These are phyloP conservation scores for Mycetomoellerius zeteki DNA, from an alignment of 1,140 invertebrate species.

Conservation along the genomic window DNA sequence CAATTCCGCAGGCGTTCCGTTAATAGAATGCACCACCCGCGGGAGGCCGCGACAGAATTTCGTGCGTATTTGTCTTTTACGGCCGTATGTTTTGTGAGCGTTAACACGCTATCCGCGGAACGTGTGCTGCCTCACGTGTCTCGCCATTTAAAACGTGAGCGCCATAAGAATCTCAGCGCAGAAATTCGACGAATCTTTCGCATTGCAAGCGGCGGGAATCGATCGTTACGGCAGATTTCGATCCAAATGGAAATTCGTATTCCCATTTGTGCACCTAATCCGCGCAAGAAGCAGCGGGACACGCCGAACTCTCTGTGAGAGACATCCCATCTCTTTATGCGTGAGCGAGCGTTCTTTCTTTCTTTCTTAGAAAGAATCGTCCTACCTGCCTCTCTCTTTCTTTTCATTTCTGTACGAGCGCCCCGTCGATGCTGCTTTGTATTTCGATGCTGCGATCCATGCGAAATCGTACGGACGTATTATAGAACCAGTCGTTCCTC, in stretches of 20 bases:
- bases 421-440: constrained; percentile 24
- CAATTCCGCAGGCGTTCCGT: constrained; percentile 8
- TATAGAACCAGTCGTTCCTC: not conserved
- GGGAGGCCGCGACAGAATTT: constrained; percentile 39
- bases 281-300: not conserved
- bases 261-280: constrained; percentile 44
- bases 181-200: constrained; percentile 26
- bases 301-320: not conserved
- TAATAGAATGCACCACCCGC: not conserved
- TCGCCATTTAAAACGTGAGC: constrained; percentile 65
- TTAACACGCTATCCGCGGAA: constrained; percentile 50
- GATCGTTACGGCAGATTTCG: constrained; percentile 12
- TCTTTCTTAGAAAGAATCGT: constrained; percentile 43
- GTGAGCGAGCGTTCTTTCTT: constrained; percentile 14
- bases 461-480: not conserved
- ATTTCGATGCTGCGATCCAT: not conserved
- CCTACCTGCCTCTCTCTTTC: constrained; percentile 4
- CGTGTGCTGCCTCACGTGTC: constrained; percentile 48
- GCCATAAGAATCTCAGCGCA: constrained; percentile 48
- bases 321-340: constrained; percentile 9
- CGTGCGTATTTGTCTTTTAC: constrained; percentile 50
- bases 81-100: constrained; percentile 30
- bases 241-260: not conserved
- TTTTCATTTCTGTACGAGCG: not conserved
- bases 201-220: not conserved